Base-by-base conservation (phyloP, 2,113 vertebrate species). In the Pelecanus crispus region DNA sequence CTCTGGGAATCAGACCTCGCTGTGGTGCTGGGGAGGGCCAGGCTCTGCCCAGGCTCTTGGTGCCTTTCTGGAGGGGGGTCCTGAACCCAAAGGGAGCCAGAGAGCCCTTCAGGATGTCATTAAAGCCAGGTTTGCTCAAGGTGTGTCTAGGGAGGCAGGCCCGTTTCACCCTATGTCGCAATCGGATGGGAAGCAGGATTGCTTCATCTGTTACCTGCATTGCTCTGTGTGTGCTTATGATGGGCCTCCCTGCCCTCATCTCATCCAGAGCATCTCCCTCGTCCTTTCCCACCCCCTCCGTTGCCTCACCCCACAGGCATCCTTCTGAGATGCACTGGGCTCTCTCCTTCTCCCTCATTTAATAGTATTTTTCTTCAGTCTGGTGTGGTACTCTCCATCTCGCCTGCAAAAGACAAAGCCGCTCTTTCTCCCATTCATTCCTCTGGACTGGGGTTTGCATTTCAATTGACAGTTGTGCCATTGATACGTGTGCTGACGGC, bases 381-480 rank as follows among this genome's bases (percentile, higher is more conserved):
- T 49, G 92, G 14, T 49, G 10, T 4, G 18, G 44, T 67, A 8
- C 59, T 53, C 47, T 28, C 65, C 74, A 66, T 75, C 75, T 74
- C 7, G 45, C 40, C 50, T 6, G 32, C 47, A 40, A 53, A 85
- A 82, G 95, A 98, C 98, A 98, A 98, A 97, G 97, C 95, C 6
- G 7, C 90, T 67, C 96, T 98, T 96, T 98, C 89, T 98, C 91
- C 95, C 91, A 34, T 92, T 96, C 96, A 83, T 71, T 2, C 42
- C 22, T 38, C 73, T 5, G 52, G 66, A 61, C 96, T 19, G 0
- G 92, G 91, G 94, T 93, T 70, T 66, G 73, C 81, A 29, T 90
- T 95, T 73, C 77, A 79, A 10, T 56, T 88, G 94, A 98, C 98
- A 98, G 98, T 94, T 8, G 52, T 74, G 87, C 88, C 97, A 96